Evolutionary conservation across 2,888 invertebrate genomes (phyloP).

Genomic region (Pandemis cinnamomeana): DNA sequence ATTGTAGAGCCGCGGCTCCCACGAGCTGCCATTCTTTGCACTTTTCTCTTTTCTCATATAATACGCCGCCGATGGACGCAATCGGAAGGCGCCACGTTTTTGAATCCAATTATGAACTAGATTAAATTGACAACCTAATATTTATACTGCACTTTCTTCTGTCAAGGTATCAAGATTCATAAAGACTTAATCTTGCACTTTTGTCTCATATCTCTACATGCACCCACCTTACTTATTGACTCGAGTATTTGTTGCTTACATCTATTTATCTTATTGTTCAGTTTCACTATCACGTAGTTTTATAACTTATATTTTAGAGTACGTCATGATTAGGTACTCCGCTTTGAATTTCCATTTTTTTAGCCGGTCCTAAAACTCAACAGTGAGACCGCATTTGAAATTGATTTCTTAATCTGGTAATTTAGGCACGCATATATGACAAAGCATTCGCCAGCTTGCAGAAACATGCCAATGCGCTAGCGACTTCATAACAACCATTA

Average conservation of each 20-base stretch:
- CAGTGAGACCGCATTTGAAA: no score
- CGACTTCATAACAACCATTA: slow-evolving; percentile 44
- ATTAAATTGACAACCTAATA: slow-evolving; percentile 36
- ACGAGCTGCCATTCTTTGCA: slow-evolving; percentile 76
- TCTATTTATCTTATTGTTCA: no score
- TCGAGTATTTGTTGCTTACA: no score
- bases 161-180: not conserved
- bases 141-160: not conserved
- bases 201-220: not conserved
- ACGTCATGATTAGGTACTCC: no score
- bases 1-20: slow-evolving; percentile 70
- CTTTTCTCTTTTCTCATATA: slow-evolving; percentile 84
- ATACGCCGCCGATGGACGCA: slow-evolving; percentile 65
- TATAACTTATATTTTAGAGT: no score
- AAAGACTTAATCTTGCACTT: not conserved
- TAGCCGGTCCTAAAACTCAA: no score
- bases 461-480: slow-evolving; percentile 47
- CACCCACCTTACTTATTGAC: no score
- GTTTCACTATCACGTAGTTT: no score
- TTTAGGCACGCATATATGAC: no score
- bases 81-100: slow-evolving; percentile 67
- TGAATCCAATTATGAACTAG: slow-evolving; percentile 60
- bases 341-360: no score
- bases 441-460: slow-evolving; percentile 41
- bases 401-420: no score